Evolutionary conservation across 2,797 vertebrate species (phyloP).

Genomic region (Halcyon smyrnensis): DNA sequence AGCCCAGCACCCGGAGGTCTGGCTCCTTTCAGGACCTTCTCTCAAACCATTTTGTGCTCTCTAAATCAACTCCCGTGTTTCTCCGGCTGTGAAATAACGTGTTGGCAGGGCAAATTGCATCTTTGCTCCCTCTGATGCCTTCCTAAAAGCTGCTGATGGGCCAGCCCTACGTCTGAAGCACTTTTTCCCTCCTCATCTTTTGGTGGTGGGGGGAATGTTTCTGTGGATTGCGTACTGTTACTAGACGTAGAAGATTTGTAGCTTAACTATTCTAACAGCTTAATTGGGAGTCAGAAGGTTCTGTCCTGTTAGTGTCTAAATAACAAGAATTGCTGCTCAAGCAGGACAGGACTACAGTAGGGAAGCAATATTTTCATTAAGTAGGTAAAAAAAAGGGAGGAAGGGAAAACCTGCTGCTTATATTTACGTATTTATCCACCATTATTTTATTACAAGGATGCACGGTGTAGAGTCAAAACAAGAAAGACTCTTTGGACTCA

Average conservation of each 20-base stretch:
- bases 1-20: neutral
- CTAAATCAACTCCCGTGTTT: neutral
- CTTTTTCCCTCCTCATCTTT: neutral
- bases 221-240: neutral
- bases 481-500: neutral
- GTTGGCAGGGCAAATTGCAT: neutral
- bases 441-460: neutral
- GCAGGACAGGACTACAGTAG: neutral
- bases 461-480: neutral
- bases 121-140: neutral
- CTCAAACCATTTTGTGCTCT: neutral
- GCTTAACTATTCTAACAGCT: neutral
- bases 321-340: neutral
- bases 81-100: neutral
- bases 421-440: neutral
- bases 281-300: neutral
- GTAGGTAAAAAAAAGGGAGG: neutral
- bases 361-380: neutral
- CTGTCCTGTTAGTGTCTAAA: neutral
- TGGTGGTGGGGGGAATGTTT: neutral
- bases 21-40: constrained; percentile 19
- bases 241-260: neutral
- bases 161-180: neutral
- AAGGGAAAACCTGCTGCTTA: neutral
- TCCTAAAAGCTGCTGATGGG: neutral